Conservation (phyloP, 2,797 vertebrate genomes). For the Acanthopagrus latus region DNA sequence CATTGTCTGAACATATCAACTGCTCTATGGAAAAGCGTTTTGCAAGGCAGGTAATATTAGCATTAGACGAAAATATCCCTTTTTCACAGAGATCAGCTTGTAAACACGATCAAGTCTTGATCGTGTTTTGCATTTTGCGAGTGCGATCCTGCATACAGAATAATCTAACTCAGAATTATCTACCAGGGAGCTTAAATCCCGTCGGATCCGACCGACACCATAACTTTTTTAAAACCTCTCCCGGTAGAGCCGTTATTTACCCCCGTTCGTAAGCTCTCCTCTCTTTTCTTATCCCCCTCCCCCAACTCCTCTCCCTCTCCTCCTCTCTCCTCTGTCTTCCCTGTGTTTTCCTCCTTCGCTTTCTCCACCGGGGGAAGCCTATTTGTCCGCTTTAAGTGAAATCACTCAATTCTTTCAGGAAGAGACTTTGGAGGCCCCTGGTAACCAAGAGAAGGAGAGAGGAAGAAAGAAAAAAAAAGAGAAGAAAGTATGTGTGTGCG, state of each 20-base stretch:
- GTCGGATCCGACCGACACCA: slow-evolving; percentile 39
- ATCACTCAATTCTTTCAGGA: slow-evolving; percentile 96
- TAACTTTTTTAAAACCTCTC: slow-evolving; percentile 67
- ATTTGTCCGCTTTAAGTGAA: slow-evolving; percentile 98
- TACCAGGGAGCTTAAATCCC: slow-evolving; percentile 47
- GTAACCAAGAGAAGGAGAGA: slow-evolving; percentile 46
- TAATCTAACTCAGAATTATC: slow-evolving; percentile 58
- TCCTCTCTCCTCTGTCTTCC: slow-evolving; percentile 31
- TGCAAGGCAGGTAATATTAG: slow-evolving; percentile 9
- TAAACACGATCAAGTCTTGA: slow-evolving; percentile 69
- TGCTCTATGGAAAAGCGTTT: not conserved
- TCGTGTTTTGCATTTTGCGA: slow-evolving; percentile 41
- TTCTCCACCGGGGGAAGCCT: slow-evolving; percentile 88
- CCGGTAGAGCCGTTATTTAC: slow-evolving; percentile 51
- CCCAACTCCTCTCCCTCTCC: slow-evolving; percentile 56
- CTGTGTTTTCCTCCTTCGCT: slow-evolving; percentile 64
- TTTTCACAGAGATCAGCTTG: slow-evolving; percentile 70
- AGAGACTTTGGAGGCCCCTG: slow-evolving; percentile 92
- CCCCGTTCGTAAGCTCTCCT: slow-evolving; percentile 45
- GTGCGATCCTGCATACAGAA: slow-evolving; percentile 31
- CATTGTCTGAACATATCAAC: slow-evolving; percentile 21
- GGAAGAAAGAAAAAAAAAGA: slow-evolving; percentile 37
- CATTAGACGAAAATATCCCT: slow-evolving; percentile 12
- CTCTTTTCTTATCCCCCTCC: slow-evolving; percentile 46
- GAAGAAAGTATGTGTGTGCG: slow-evolving; percentile 86